Percentiles rank a stretch among this genome's conserved stretches.
phyloP scores from a whole-genome alignment of 2,797 vertebrate genomes.

The Myotis vivesi region DNA sequence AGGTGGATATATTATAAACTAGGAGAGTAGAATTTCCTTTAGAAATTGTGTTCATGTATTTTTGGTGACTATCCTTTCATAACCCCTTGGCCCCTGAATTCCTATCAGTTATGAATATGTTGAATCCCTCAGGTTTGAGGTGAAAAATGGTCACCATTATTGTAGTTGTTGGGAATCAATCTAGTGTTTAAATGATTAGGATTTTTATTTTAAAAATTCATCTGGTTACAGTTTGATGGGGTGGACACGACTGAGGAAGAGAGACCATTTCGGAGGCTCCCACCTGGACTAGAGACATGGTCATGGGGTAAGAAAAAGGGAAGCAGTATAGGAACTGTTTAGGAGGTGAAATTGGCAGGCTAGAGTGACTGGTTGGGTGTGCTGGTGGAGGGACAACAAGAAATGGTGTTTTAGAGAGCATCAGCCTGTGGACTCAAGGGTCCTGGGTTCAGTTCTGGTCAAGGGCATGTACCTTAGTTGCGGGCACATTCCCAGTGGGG shows the following conservation, averaged over 20 bases:
- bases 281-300: background rate
- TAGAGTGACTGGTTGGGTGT: background rate
- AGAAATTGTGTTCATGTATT: background rate
- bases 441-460: too few species aligned
- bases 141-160: background rate
- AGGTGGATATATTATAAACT: background rate
- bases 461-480: too few species aligned
- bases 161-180: background rate
- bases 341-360: background rate
- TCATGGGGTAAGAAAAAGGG: background rate
- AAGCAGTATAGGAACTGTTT: background rate
- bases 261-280: background rate
- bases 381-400: background rate
- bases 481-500: too few species aligned
- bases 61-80: background rate
- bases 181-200: background rate
- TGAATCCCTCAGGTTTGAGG: background rate
- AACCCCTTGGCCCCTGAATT: background rate
- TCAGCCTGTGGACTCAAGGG: too few species aligned
- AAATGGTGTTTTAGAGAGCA: background rate
- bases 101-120: background rate
- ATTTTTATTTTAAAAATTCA: background rate
- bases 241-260: background rate
- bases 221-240: background rate
- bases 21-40: background rate